Evolutionary conservation across 2,888 invertebrate species (phyloP), one percentile per base, ranked within the genome.

Genomic region (Beris morrisii): DNA sequence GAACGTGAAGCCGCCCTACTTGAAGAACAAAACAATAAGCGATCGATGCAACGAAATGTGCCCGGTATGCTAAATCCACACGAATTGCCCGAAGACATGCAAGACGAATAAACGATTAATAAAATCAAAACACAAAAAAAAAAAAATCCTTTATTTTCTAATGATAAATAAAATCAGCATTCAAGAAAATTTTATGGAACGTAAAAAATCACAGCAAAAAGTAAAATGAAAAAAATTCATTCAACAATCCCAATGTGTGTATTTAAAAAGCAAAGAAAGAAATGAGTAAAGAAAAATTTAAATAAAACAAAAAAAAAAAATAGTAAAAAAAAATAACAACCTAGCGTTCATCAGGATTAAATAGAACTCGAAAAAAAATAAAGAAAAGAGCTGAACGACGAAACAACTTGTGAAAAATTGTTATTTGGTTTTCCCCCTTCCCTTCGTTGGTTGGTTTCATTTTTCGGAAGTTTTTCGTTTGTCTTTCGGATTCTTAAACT

Each of bases 1-100:
- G 99, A 99, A 81, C 88, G 98, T 74, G 93, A 97, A 82, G 87
- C 87, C 71, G 90, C 94, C 67, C 86, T 99, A 71, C 89, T 90
- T 72, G 84, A 87, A 75, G 97, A 97, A 56, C 96, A 98, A 80
- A 90, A 92, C 70, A 96, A 96, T 76, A 98, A 98, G 83, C 87
- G 95, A 78, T 88, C 91, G 80, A 87, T 93, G 74, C 96, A 97
- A 83, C 86, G 95, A 82, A 90, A 93, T 55, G 97, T 98, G 73
- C 97, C 97, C 65, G 98, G 97, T 74, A 96, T 98, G 77, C 84
- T 96, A 71, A 95, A 95, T 85, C 96, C 96, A 54, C 94, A 96
- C 80, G 96, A 96, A 82, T 85, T 96, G 79, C 93, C 93, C 57
- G 96, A 96, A 81, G 95, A 95, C 78, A 95, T 95, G 95, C 94